Evolutionary conservation across 92 coral and sea anemone genomes (phyloP), one percentile per base, ranked within the genome.

Genomic region (Paramuricea clavata): DNA sequence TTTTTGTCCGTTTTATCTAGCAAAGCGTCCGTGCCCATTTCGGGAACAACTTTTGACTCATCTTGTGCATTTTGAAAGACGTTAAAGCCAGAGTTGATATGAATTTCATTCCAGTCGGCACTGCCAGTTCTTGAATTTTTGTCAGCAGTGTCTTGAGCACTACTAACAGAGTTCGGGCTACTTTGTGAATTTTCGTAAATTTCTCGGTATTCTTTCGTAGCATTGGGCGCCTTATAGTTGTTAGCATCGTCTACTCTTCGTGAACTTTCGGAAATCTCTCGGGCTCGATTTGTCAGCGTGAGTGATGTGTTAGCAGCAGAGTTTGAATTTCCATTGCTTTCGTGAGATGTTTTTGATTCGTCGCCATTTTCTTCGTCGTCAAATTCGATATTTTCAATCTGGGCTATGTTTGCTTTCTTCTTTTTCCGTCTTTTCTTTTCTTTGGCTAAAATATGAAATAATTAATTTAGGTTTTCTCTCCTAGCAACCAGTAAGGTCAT

Each of bases 401-500:
- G 87, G 7, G 98, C 97, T 1, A 95, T 92, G 68, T 56, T 87
- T 52, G 86, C 85, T 83, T 89, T 89, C 86, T 93, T 96, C 80
- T 93, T 94, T 88, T 88, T 94, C 69, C 91, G 90, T 86, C 91
- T 94, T 86, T 91, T 96, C 78, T 91, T 96, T 76, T 91, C 87
- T 54, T 89, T 89, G 12, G 85, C 94, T 33, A 22, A 13, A 27
- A 76, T 22, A 28, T 9, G 31, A 72, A 36, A 65, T 2, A 28
- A n/a, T n/a, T n/a, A n/a, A n/a, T n/a, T n/a, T n/a, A n/a, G n/a
- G n/a, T n/a, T n/a, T n/a, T n/a, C n/a, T n/a, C n/a, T n/a, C n/a
- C n/a, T n/a, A n/a, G n/a, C n/a, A n/a, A n/a, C n/a, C n/a, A n/a
- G n/a, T n/a, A n/a, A n/a, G n/a, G n/a, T n/a, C n/a, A n/a, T n/a